These are phyloP conservation scores for Theonella swinhoei DNA, from an alignment of 37 sponge, comb jelly and placozoan species.

Conservation along the genomic window DNA sequence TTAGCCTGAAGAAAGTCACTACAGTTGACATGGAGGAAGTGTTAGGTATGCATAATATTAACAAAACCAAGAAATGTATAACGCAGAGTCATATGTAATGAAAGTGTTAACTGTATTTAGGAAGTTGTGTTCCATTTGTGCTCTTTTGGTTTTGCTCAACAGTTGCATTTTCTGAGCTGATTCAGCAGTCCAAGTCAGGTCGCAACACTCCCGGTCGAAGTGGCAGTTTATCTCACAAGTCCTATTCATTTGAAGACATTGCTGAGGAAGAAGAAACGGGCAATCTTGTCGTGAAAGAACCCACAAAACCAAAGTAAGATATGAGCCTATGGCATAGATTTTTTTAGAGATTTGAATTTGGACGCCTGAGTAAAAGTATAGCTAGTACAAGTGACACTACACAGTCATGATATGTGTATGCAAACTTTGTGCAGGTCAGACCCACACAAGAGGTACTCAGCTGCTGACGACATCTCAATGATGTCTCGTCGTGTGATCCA, in stretches of 20 bases:
- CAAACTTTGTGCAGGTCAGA: neutral
- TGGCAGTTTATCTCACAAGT: neutral
- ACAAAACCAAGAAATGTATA: neutral
- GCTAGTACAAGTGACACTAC: too few species aligned
- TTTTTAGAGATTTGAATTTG: too few species aligned
- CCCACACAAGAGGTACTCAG: neutral
- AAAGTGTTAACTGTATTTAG: neutral
- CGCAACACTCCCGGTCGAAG: neutral
- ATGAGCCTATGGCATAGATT: too few species aligned
- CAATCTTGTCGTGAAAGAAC: neutral
- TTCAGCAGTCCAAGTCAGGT: constrained; percentile 6
- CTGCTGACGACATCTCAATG: neutral
- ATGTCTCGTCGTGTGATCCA: neutral
- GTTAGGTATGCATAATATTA: constrained; percentile 30
- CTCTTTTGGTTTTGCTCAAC: neutral
- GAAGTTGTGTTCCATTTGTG: too few species aligned
- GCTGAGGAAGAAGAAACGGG: neutral
- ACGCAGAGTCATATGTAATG: neutral
- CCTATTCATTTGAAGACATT: constrained; percentile 31
- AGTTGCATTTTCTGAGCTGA: constrained; percentile 41
- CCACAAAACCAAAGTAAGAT: neutral
- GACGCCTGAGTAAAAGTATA: too few species aligned
- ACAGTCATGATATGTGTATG: too few species aligned
- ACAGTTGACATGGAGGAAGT: constrained; percentile 49
- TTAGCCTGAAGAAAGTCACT: constrained; percentile 47